Evolutionary conservation across 2,888 invertebrate genomes (phyloP), one percentile per base, ranked within the genome.

Genomic region (Eutolmus rufibarbis): DNA sequence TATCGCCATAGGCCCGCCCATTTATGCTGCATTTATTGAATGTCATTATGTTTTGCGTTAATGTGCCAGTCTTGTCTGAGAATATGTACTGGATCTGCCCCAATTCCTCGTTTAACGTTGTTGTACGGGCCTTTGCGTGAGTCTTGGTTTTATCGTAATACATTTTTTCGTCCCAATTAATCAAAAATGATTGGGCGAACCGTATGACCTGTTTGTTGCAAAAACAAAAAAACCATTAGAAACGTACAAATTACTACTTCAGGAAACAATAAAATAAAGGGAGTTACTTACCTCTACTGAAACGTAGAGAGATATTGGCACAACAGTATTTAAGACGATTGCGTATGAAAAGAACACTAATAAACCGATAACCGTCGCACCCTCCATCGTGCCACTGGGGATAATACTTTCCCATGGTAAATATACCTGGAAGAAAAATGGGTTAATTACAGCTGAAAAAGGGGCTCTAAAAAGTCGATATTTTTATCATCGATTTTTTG

Each of bases 151-250:
- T 96, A 90, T 96, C 97, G 92, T 98, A 96, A 93, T 96, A 98
- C 99, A 99, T 99, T 93, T 98, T 96, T 91, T 97, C 96, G 93
- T 99, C 99, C 98, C 98, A 99, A 94, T 99, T 99, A 91, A 99
- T 99, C 92, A 98, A 96, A 93, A 98, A 97, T 93, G 99, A 99
- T 94, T 99, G 99, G 91, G 97, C 97, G 93, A 99, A 98, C 91
- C 99, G 96, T 92, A 99, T 99, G 89, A 99, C 96, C 95, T 98
- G 40, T 82, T 79, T 79, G 51, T 79, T 51, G 16, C n/a, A 66
- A 37, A 76, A 37, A 76, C 14, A 34, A 76, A 43, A n/a, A 5
- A n/a, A 14, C 23, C 19, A 79, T 40, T 43, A 79, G 12, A 23
- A 46, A 46, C 2, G n/a, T 16, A 46, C n/a, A 28, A 81, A 31